Evolutionary conservation across 2,113 vertebrate species (phyloP).

Genomic region (Monarcha castaneiventris): DNA sequence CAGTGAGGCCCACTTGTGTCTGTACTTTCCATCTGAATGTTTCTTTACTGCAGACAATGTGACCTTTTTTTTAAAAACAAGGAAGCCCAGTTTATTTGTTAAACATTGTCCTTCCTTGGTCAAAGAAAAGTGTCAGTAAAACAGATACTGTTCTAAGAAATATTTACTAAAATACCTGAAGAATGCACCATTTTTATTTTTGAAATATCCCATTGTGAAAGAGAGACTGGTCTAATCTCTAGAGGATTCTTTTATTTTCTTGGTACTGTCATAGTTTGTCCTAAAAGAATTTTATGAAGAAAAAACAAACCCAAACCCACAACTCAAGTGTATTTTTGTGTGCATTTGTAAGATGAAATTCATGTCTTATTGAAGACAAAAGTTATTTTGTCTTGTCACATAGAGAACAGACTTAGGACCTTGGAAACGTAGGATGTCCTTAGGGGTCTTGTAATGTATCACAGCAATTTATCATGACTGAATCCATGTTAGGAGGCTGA

Average conservation of each 20-base stretch:
- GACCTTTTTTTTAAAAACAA: background rate
- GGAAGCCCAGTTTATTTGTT: background rate
- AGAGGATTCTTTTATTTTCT: background rate
- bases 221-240: background rate
- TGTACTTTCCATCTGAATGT: background rate
- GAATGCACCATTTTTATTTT: background rate
- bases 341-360: background rate
- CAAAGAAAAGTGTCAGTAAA: background rate
- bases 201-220: background rate
- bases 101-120: background rate
- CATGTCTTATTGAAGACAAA: background rate
- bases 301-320: background rate
- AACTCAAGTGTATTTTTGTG: background rate
- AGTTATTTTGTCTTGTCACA: background rate
- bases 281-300: background rate
- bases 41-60: background rate
- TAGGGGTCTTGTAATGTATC: background rate
- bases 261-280: background rate
- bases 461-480: background rate
- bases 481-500: background rate
- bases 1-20: background rate
- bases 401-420: background rate
- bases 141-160: background rate
- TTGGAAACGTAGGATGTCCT: background rate
- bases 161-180: background rate